These are phyloP conservation scores for Cataglyphis rosenhaueri DNA, from an alignment of 2,888 invertebrate genomes.

Conservation along the genomic window DNA sequence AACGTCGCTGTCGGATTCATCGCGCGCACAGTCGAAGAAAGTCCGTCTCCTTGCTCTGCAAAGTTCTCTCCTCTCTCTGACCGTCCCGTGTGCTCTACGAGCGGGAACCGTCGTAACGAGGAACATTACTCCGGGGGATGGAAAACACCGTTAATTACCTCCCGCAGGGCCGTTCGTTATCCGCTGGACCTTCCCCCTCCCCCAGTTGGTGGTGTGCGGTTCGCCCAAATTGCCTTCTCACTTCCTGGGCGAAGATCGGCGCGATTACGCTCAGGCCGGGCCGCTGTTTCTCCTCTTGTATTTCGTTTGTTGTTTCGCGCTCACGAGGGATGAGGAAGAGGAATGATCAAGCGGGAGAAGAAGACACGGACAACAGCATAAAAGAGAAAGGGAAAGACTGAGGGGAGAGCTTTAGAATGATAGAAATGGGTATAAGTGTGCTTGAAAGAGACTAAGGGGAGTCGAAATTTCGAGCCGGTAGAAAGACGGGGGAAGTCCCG, in stretches of 20 bases:
- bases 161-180: conserved; percentile 80
- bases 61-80: conserved; percentile 42
- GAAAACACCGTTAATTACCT: conserved; percentile 85
- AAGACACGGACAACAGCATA: conserved; percentile 17
- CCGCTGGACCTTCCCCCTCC: conserved; percentile 77
- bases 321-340: conserved; percentile 41
- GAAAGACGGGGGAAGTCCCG: not conserved
- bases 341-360: conserved; percentile 14
- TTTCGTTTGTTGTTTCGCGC: conserved; percentile 79
- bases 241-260: conserved; percentile 77
- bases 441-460: conserved; percentile 57
- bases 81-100: conserved; percentile 70
- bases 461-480: conserved; percentile 59
- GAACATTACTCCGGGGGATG: conserved; percentile 82
- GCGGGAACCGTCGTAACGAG: conserved; percentile 82
- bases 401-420: conserved; percentile 58
- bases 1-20: conserved; percentile 21
- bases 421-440: conserved; percentile 60
- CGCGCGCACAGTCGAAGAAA: conserved; percentile 56
- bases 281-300: conserved; percentile 62
- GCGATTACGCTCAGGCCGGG: conserved; percentile 70
- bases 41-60: conserved; percentile 48
- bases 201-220: conserved; percentile 75
- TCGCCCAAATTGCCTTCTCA: conserved; percentile 83
- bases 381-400: conserved; percentile 45